phyloP scores from a whole-genome alignment of 37 sponge, comb jelly and placozoan genomes.

The Mnemiopsis leidyi region DNA sequence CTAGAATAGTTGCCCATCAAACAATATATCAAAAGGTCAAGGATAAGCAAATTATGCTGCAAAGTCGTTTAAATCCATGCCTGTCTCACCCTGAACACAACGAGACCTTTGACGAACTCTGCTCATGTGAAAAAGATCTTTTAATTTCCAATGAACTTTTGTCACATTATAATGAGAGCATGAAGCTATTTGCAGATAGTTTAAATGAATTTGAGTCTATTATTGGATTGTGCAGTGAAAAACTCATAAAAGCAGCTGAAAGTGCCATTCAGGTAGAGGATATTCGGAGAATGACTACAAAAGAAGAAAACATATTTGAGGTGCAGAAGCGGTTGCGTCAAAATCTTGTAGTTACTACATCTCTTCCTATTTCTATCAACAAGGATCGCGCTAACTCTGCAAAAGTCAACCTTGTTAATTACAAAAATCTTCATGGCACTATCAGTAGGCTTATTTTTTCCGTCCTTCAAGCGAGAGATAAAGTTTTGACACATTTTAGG shows the following conservation, averaged over 20 bases:
- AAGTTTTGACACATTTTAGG: background rate
- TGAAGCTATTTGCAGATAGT: background rate
- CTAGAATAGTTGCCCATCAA: background rate
- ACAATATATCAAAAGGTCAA: background rate
- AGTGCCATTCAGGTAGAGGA: conserved; percentile 11
- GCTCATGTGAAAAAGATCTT: background rate
- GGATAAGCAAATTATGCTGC: background rate
- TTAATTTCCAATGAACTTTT: background rate
- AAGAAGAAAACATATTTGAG: background rate
- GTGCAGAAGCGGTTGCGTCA: conserved; percentile 7
- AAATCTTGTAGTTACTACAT: background rate
- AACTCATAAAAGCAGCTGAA: background rate
- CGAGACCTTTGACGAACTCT: background rate
- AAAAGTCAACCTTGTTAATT: background rate
- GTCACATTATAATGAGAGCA: background rate
- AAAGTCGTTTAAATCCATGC: background rate
- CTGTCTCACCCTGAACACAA: background rate
- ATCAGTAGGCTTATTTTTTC: background rate
- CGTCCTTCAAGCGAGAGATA: background rate
- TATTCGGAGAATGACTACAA: background rate
- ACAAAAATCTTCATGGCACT: background rate
- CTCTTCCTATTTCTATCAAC: background rate
- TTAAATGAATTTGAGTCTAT: background rate
- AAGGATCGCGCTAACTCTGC: background rate
- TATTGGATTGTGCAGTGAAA: background rate